These are phyloP conservation scores for Tetragnatha versicolor DNA, from an alignment of 1,140 invertebrate species.

Conservation along the genomic window DNA sequence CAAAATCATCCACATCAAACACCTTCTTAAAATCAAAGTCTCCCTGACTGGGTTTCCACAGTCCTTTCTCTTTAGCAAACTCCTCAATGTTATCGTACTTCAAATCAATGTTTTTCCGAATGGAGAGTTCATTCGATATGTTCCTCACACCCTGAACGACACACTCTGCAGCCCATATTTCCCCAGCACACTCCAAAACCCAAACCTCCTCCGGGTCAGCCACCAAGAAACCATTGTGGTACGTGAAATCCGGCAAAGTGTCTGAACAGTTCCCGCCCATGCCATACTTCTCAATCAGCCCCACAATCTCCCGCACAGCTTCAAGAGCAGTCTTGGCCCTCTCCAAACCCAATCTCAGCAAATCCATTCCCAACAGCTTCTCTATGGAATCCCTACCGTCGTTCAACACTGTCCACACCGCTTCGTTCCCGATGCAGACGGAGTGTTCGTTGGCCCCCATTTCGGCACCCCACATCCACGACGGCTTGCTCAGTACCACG, in stretches of 20 bases:
- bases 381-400: constrained; percentile 69
- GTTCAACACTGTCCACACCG: constrained; percentile 72
- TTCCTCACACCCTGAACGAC: constrained; percentile 65
- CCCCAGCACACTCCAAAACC: constrained; percentile 77
- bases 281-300: constrained; percentile 72
- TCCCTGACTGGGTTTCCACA: constrained; percentile 71
- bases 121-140: constrained; percentile 76
- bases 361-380: constrained; percentile 76
- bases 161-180: constrained; percentile 76
- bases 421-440: constrained; percentile 77
- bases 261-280: constrained; percentile 77
- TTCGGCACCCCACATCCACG: constrained; percentile 84
- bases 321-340: constrained; percentile 70
- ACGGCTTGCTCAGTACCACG: constrained; percentile 76
- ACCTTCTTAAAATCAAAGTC: constrained; percentile 63
- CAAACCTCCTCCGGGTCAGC: constrained; percentile 73
- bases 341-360: constrained; percentile 75
- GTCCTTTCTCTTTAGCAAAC: constrained; percentile 69
- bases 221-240: constrained; percentile 75
- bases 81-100: constrained; percentile 71
- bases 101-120: constrained; percentile 75
- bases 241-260: constrained; percentile 67
- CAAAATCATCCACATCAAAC: constrained; percentile 58
- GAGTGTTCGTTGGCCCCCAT: constrained; percentile 80
- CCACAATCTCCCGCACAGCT: constrained; percentile 72